Evolutionary conservation across 2,888 invertebrate species (phyloP), one percentile per base, ranked within the genome.

Genomic region (Drosophila borealis): DNA sequence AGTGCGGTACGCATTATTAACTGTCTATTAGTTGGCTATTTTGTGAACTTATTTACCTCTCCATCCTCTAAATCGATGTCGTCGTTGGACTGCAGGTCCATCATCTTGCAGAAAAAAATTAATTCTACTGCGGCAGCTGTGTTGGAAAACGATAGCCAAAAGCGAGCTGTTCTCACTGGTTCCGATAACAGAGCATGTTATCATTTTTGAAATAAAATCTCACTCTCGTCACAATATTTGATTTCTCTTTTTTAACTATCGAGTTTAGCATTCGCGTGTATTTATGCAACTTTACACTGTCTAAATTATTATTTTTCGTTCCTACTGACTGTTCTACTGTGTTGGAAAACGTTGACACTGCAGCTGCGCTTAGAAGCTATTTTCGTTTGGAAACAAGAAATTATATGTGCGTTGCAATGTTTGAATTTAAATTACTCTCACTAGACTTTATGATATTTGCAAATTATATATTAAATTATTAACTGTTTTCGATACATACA

Each of bases 41-140:
- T 45, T 4, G 10, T 14, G 4, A 11, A 14, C 33, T 21, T 19
- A 69, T 93, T 93, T 92, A 95, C 95, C 94, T 95, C 95, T 85
- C 95, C 95, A 70, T 95, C 95, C 89, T 95, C 94, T 69, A 94
- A 92, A 90, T 95, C 95, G 74, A 93, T 56, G 69, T 76, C 94
- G 79, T 94, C 93, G 82, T 94, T 90, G 19, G 78, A 57, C 59
- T 79, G 70, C 71, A 76, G 57, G 64, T 89, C 89, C 86, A 89
- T 81, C 77, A 82, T 82, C 62, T 78, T 72, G 68, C 46, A 37
- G 42, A 60, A 80, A 64, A 80, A 80, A 81, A 83, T 80, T 66
- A 86, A 80, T 59, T 83, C 66, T 66, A 54, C 51, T 61, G 50
- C 48, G 48, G 34, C 46, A 5, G 6, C 41, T 37, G 79, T 80